Evolutionary conservation across 2,888 invertebrate genomes (phyloP).

Genomic region (Lottia scabra): DNA sequence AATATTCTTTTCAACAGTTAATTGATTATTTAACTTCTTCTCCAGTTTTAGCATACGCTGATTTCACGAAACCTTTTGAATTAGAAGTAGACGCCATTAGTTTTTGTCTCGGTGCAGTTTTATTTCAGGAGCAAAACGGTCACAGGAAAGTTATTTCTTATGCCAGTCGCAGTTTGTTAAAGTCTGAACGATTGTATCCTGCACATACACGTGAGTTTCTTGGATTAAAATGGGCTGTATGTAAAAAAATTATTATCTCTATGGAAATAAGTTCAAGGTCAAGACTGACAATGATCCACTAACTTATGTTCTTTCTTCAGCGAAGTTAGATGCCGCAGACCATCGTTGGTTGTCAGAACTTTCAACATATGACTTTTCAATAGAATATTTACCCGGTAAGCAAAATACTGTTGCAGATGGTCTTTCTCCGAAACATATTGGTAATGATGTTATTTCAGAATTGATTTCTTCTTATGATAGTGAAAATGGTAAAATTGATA

Average conservation of each 20-base stretch:
- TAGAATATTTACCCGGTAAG: conserved; percentile 29
- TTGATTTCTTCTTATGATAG: conserved; percentile 7
- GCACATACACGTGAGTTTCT: conserved; percentile 29
- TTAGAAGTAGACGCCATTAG: conserved; percentile 7
- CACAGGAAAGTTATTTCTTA: conserved; percentile 27
- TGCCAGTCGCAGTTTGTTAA: conserved; percentile 27
- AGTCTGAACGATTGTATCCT: conserved; percentile 26
- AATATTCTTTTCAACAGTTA: conserved; percentile 26
- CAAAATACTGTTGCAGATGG: conserved; percentile 30
- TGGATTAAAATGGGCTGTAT: conserved; percentile 25
- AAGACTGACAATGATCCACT: conserved; percentile 32
- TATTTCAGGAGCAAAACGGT: conserved; percentile 22
- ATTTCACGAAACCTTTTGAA: conserved; percentile 29
- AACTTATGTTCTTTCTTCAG: conserved; percentile 25
- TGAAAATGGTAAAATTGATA: neutral
- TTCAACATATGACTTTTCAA: conserved; percentile 23
- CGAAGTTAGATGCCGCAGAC: conserved; percentile 30
- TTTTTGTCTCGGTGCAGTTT: conserved; percentile 21
- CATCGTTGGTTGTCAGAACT: conserved; percentile 28
- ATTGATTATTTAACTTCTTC: conserved; percentile 20
- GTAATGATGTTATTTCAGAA: neutral
- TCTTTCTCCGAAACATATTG: conserved; percentile 28
- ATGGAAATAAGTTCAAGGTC: conserved; percentile 22
- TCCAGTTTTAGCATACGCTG: conserved; percentile 34
- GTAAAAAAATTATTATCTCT: conserved; percentile 16